These are phyloP conservation scores for Gastracanthus pulcherrimus DNA, from an alignment of 2,888 invertebrate genomes.

Conservation along the genomic window DNA sequence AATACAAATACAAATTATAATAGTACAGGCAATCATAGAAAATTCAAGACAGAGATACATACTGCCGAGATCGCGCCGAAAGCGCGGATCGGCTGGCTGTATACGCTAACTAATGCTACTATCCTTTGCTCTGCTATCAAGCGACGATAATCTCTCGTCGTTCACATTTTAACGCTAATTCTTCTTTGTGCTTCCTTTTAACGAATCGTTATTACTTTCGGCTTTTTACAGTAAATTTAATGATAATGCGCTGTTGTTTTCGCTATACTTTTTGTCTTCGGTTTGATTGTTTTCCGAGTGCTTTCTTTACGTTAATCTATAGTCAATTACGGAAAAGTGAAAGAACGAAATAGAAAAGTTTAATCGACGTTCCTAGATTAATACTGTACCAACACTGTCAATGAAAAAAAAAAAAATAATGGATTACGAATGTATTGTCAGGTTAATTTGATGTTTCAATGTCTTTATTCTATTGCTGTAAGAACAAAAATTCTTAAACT, in stretches of 20 bases:
- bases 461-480: constrained; percentile 45
- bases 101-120: not conserved
- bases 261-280: not conserved
- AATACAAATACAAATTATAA: not conserved
- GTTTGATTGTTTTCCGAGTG: not conserved
- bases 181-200: constrained; percentile 15
- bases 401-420: constrained; percentile 7
- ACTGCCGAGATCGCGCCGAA: constrained; percentile 30
- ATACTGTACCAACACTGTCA: constrained; percentile 13
- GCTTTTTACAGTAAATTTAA: not conserved
- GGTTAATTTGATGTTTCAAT: constrained; percentile 43
- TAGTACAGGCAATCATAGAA: too few species aligned
- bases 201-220: not conserved
- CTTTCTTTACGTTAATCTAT: not conserved
- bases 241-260: not conserved
- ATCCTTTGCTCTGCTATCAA: constrained; percentile 2
- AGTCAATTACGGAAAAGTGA: not conserved
- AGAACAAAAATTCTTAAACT: not conserved
- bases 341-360: not conserved
- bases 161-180: not conserved
- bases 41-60: not conserved
- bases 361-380: constrained; percentile 20
- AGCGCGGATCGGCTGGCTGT: constrained; percentile 28
- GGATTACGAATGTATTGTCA: constrained; percentile 3
- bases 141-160: not conserved